Percentiles rank a stretch among this genome's conserved stretches.
Evolutionary conservation across 2,113 vertebrate genomes (phyloP).

Genomic region (Tapirus terrestris): DNA sequence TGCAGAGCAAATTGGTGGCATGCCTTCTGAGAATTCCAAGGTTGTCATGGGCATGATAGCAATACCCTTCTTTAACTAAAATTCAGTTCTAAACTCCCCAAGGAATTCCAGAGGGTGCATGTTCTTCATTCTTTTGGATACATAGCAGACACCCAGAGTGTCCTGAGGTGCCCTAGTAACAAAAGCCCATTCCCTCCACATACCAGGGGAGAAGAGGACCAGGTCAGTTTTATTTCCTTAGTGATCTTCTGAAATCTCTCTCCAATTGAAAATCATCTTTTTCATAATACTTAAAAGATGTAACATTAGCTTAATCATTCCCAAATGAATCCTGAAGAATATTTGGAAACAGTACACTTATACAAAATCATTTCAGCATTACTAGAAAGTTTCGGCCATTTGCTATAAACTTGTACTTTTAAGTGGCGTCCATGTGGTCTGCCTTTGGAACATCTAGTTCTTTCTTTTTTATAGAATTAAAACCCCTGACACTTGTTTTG

Average conservation of each 20-base stretch:
- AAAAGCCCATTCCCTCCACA: constrained; percentile 36
- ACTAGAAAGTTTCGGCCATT: constrained; percentile 77
- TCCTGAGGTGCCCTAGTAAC: constrained; percentile 73
- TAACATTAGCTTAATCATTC: constrained; percentile 84
- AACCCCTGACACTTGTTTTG: constrained; percentile 75
- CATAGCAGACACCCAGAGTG: constrained; percentile 38
- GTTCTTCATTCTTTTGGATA: constrained; percentile 62
- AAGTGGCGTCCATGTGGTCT: constrained; percentile 72
- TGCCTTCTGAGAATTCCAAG: constrained; percentile 65
- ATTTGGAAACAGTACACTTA: constrained; percentile 81
- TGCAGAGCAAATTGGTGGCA: constrained; percentile 57
- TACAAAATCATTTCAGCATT: constrained; percentile 81
- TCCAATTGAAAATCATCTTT: constrained; percentile 75
- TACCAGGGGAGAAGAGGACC: not conserved
- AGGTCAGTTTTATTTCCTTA: constrained; percentile 62
- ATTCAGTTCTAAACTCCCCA: constrained; percentile 12
- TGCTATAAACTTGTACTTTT: constrained; percentile 80
- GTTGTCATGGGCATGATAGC: constrained; percentile 61
- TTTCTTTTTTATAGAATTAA: constrained; percentile 74
- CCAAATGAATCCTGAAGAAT: constrained; percentile 83
- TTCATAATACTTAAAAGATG: constrained; percentile 78
- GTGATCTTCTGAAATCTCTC: constrained; percentile 49
- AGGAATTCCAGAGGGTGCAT: constrained; percentile 14
- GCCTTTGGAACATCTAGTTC: constrained; percentile 77
- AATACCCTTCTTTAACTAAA: constrained; percentile 53